Evolutionary conservation across 2,888 invertebrate species (phyloP).

Genomic region (Chesias legatella): DNA sequence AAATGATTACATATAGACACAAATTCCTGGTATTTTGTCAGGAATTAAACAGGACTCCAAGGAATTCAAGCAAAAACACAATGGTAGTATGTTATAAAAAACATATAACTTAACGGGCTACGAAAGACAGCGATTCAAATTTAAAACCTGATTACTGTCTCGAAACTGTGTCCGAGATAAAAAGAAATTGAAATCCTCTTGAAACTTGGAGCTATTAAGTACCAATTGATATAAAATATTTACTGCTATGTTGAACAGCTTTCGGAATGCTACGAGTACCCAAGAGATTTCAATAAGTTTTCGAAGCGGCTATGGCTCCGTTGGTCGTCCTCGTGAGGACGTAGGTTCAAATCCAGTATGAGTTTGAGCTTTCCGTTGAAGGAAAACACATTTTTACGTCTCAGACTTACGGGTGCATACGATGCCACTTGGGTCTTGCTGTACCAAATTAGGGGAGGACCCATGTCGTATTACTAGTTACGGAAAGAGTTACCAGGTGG

Average conservation of each 20-base stretch:
- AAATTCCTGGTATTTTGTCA: too few relatives aligned
- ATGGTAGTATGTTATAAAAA: background rate
- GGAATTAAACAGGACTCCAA: too few relatives aligned
- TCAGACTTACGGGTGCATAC: too few relatives aligned
- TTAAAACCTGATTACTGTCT: conserved; percentile 31
- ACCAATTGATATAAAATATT: conserved; percentile 26
- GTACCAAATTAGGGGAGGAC: too few relatives aligned
- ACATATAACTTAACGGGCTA: conserved; percentile 1
- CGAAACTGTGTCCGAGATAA: conserved; percentile 15
- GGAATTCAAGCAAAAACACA: background rate
- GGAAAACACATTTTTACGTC: too few relatives aligned
- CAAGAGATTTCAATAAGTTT: background rate
- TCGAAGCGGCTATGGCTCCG: too few relatives aligned
- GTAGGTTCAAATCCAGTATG: too few relatives aligned
- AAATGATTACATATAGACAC: conserved; percentile 29
- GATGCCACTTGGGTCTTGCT: too few relatives aligned
- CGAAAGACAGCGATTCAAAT: conserved; percentile 15
- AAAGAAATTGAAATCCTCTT: conserved; percentile 4
- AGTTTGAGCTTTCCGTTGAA: too few relatives aligned
- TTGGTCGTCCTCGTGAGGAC: too few relatives aligned
- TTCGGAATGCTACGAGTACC: conserved; percentile 5
- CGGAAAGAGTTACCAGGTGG: too few relatives aligned
- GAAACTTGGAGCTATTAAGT: conserved; percentile 1
- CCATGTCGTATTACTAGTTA: too few relatives aligned
- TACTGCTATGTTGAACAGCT: conserved; percentile 21